phyloP scores from a whole-genome alignment of 2,888 invertebrate genomes.

The Tupiocoris notatus region DNA sequence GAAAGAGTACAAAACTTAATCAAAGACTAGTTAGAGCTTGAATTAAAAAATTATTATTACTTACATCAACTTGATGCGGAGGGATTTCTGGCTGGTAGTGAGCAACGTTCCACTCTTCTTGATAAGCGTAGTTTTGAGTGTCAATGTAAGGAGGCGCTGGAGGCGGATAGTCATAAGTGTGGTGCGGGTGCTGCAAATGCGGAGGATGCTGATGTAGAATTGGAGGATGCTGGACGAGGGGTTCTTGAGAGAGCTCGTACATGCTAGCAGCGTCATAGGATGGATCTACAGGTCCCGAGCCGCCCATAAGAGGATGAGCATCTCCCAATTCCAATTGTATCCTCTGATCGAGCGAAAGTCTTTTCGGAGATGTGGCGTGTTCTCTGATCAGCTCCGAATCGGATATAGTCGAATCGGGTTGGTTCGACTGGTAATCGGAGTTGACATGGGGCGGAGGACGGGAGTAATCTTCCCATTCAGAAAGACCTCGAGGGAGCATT shows the following conservation, averaged over 20 bases:
- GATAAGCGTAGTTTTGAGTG: background rate
- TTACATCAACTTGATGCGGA: background rate
- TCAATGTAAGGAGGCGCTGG: background rate
- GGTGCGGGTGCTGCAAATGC: background rate
- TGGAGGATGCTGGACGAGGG: background rate
- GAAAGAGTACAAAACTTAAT: no score
- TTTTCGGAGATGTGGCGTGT: conserved; percentile 57
- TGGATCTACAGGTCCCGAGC: conserved; percentile 43
- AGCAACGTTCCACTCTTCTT: background rate
- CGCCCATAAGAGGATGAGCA: conserved; percentile 6
- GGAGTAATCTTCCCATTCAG: conserved; percentile 32
- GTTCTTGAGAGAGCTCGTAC: conserved; percentile 10
- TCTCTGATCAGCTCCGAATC: conserved; percentile 56
- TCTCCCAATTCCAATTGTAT: conserved; percentile 61
- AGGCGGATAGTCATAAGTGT: background rate
- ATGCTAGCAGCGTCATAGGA: background rate
- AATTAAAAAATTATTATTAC: no score
- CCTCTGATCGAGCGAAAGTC: conserved; percentile 62
- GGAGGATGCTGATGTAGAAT: background rate
- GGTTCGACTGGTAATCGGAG: conserved; percentile 52
- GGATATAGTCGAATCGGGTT: conserved; percentile 60
- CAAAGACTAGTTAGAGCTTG: no score
- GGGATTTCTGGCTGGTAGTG: background rate
- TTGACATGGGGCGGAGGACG: conserved; percentile 14
- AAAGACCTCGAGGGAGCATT: background rate